These are phyloP conservation scores for Zaprionus gabonicus DNA, from an alignment of 1,140 invertebrate genomes.

Conservation along the genomic window DNA sequence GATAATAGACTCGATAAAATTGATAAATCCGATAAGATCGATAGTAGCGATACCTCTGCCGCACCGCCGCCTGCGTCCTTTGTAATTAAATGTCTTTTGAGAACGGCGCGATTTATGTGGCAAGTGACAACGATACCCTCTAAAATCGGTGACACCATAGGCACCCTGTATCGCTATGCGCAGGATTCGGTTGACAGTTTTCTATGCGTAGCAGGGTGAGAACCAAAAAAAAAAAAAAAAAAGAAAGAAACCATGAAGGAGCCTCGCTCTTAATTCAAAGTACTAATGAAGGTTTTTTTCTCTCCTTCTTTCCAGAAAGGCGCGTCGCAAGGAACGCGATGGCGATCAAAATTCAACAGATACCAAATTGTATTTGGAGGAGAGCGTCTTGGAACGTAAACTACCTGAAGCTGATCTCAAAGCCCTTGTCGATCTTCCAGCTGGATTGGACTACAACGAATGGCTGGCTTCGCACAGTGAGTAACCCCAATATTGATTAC, in stretches of 20 bases:
- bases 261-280: too few relatives aligned
- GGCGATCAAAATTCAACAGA: conserved; percentile 91
- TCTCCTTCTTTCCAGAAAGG: conserved; percentile 92
- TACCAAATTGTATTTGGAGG: conserved; percentile 97
- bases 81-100: conserved; percentile 82
- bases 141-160: conserved; percentile 82
- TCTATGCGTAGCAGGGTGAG: conserved; percentile 84
- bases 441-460: conserved; percentile 98
- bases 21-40: neutral
- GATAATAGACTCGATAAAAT: conserved; percentile 16
- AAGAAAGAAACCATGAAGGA: neutral
- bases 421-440: conserved; percentile 96
- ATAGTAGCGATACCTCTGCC: conserved; percentile 24
- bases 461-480: conserved; percentile 99
- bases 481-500: conserved; percentile 57
- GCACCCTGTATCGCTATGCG: conserved; percentile 80
- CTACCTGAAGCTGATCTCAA: conserved; percentile 96
- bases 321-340: conserved; percentile 98
- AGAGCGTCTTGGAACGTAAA: conserved; percentile 95
- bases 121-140: conserved; percentile 82
- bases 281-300: neutral
- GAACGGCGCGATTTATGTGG: conserved; percentile 83
- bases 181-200: conserved; percentile 81
- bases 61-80: conserved; percentile 56
- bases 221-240: conserved; percentile 5